phyloP scores from a whole-genome alignment of 2,113 vertebrate genomes.

The Istiophorus platypterus region DNA sequence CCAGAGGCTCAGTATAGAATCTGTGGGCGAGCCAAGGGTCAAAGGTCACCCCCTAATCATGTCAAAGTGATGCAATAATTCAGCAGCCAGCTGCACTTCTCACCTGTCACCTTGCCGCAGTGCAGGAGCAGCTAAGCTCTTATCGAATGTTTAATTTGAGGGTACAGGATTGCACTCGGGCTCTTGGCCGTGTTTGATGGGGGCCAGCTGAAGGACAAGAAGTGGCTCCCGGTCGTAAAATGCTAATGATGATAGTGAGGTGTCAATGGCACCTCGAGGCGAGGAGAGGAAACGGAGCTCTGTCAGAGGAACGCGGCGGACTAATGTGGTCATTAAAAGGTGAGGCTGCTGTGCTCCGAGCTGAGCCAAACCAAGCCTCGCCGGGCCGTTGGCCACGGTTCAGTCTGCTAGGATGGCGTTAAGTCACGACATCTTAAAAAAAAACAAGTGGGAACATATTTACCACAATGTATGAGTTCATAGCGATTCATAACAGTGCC shows the following conservation, averaged over 20 bases:
- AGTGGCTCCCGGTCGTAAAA: constrained; percentile 31
- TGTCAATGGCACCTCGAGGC: constrained; percentile 15
- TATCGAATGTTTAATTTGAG: constrained; percentile 58
- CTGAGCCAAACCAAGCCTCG: not conserved
- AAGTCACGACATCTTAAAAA: no score
- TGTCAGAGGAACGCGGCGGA: not conserved
- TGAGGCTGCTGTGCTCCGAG: constrained; percentile 2
- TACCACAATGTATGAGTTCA: no score
- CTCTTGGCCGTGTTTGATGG: constrained; percentile 44
- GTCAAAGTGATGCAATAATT: constrained; percentile 33
- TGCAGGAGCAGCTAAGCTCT: constrained; percentile 41
- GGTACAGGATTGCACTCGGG: not conserved
- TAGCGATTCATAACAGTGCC: no score
- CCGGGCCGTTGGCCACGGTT: not conserved
- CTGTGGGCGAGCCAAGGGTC: constrained; percentile 21
- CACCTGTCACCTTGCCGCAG: constrained; percentile 30
- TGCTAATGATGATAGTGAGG: constrained; percentile 22
- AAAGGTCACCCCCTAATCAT: constrained; percentile 47
- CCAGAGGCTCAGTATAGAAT: not conserved
- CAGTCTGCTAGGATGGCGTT: not conserved
- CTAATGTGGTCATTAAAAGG: constrained; percentile 23
- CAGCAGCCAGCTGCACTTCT: constrained; percentile 17
- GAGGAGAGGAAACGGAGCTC: not conserved
- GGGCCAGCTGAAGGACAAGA: constrained; percentile 67
- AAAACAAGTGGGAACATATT: no score